These are phyloP conservation scores for Geodia barretti DNA, from an alignment of 37 sponge, comb jelly and placozoan genomes.

Conservation along the genomic window DNA sequence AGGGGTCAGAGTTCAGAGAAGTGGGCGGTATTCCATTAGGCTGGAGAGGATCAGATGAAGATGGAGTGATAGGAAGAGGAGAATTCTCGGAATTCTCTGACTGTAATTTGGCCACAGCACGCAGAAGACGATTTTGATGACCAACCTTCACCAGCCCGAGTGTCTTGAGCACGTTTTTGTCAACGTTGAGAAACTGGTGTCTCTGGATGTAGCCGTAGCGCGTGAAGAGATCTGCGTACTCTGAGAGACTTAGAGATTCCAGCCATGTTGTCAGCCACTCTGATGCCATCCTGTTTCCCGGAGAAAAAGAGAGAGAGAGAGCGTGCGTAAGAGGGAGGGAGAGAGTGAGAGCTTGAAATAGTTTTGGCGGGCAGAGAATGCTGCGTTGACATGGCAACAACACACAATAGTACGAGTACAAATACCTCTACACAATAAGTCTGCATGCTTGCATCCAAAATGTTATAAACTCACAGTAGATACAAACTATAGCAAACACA, in stretches of 20 bases:
- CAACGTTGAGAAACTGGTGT: slow-evolving; percentile 2
- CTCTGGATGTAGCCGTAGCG: slow-evolving; percentile 20
- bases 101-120: slow-evolving; percentile 37
- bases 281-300: no score
- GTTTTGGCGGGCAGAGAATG: no score
- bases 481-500: no score
- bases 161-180: slow-evolving; percentile 30
- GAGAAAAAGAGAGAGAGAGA: no score
- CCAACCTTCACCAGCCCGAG: slow-evolving; percentile 70
- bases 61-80: neutral
- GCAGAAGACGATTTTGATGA: slow-evolving; percentile 54
- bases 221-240: slow-evolving; percentile 49
- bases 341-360: no score
- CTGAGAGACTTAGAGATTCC: slow-evolving; percentile 45
- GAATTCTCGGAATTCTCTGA: neutral
- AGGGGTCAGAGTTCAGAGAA: neutral
- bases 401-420: no score
- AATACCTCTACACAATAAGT: no score
- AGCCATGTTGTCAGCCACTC: slow-evolving; percentile 60
- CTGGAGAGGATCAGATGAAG: neutral
- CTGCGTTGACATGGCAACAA: no score
- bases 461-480: no score
- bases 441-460: no score
- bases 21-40: neutral
- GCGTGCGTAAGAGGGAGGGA: no score